Evolutionary conservation across 2,113 vertebrate genomes (phyloP).

Genomic region (Sapayoa aenigma): DNA sequence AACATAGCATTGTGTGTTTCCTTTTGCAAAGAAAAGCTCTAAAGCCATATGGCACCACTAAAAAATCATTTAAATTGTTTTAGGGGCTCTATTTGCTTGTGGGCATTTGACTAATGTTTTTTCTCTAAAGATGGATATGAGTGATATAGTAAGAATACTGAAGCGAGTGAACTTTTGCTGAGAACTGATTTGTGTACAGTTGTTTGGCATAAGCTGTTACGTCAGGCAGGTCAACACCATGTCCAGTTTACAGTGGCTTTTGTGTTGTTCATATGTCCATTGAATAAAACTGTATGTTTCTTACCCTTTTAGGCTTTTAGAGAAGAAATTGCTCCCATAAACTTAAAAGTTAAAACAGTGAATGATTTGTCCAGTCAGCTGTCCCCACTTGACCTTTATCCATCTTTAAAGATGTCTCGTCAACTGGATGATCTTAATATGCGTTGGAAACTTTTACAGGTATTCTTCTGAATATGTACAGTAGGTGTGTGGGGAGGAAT

Average conservation of each 20-base stretch:
- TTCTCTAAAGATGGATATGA: background rate
- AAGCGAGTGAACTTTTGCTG: background rate
- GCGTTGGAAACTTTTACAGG: slow-evolving; percentile 94
- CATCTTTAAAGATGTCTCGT: slow-evolving; percentile 87
- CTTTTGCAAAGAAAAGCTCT: background rate
- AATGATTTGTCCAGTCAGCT: slow-evolving; percentile 91
- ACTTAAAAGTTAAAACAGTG: slow-evolving; percentile 85
- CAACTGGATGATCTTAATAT: slow-evolving; percentile 95
- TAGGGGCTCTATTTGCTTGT: background rate
- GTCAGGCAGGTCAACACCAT: background rate
- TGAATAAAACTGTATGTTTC: background rate
- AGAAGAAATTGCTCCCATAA: slow-evolving; percentile 89
- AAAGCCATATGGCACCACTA: background rate
- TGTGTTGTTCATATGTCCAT: background rate
- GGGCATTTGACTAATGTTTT: background rate
- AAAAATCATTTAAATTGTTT: background rate
- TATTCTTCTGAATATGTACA: slow-evolving; percentile 43
- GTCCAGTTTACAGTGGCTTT: background rate
- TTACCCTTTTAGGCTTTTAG: slow-evolving; percentile 80
- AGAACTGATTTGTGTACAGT: background rate
- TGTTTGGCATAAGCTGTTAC: background rate
- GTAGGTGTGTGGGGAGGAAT: background rate
- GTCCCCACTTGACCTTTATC: slow-evolving; percentile 89
- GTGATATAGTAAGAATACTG: background rate
- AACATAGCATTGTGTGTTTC: background rate